These are phyloP conservation scores for Lophius americanus DNA, from an alignment of 2,797 vertebrate species.

Conservation along the genomic window DNA sequence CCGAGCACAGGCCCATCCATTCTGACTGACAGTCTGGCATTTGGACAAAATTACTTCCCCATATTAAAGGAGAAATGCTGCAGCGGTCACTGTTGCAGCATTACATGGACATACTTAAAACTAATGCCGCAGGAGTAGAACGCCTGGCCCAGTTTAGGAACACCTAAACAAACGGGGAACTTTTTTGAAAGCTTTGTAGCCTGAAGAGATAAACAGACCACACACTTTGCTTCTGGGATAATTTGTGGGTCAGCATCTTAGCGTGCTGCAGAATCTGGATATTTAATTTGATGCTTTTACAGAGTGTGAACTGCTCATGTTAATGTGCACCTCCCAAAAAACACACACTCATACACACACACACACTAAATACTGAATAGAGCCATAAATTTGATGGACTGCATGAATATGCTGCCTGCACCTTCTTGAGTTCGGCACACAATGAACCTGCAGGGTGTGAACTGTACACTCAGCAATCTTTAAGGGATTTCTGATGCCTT, in stretches of 20 bases:
- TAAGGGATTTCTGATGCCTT: constrained; percentile 76
- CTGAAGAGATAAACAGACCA: constrained; percentile 29
- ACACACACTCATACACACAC: constrained; percentile 18
- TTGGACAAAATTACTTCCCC: constrained; percentile 70
- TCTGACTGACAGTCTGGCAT: constrained; percentile 72
- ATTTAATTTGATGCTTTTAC: constrained; percentile 60
- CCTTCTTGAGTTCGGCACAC: constrained; percentile 48
- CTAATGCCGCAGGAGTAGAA: constrained; percentile 25
- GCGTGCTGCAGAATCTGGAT: constrained; percentile 32
- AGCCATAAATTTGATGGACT: constrained; percentile 62
- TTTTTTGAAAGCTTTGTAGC: constrained; percentile 27
- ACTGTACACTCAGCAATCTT: constrained; percentile 71
- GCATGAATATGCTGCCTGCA: constrained; percentile 63
- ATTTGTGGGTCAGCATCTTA: constrained; percentile 70
- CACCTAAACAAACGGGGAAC: constrained; percentile 14
- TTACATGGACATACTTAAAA: constrained; percentile 21
- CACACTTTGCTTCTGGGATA: constrained; percentile 49
- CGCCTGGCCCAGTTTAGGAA: constrained; percentile 19
- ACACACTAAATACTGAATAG: constrained; percentile 58
- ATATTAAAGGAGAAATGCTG: constrained; percentile 68
- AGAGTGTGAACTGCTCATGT: constrained; percentile 43
- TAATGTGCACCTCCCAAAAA: background rate
- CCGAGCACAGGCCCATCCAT: constrained; percentile 66
- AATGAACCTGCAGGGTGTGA: constrained; percentile 39
- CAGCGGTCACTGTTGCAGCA: constrained; percentile 38